phyloP scores from a whole-genome alignment of 2,888 invertebrate species.

The Drosophila tanythrix region DNA sequence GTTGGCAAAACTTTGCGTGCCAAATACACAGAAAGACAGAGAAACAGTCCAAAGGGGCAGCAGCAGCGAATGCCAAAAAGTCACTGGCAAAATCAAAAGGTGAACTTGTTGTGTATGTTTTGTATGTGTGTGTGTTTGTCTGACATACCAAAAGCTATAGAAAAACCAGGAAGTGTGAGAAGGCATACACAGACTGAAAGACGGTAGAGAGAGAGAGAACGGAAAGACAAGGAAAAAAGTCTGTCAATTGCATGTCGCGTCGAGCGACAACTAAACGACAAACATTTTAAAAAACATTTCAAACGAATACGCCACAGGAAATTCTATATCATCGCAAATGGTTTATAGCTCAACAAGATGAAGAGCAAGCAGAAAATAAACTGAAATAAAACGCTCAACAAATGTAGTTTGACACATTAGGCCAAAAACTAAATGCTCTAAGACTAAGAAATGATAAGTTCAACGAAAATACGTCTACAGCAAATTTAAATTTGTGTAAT shows the following conservation, averaged over 20 bases:
- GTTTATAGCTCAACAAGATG: slow-evolving; percentile 58
- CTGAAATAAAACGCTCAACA: slow-evolving; percentile 23
- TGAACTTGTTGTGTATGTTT: slow-evolving; percentile 29
- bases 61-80: slow-evolving; percentile 67
- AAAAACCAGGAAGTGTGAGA: slow-evolving; percentile 17
- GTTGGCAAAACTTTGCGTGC: slow-evolving; percentile 71
- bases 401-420: slow-evolving; percentile 14
- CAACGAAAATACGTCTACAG: not conserved
- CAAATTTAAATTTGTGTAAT: not conserved
- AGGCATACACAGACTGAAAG: slow-evolving; percentile 3
- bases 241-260: slow-evolving; percentile 60
- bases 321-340: slow-evolving; percentile 71
- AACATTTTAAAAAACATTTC: slow-evolving; percentile 66
- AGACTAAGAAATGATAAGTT: not conserved
- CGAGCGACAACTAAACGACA: slow-evolving; percentile 59
- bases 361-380: slow-evolving; percentile 16
- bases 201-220: not conserved
- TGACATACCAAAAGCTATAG: slow-evolving; percentile 27
- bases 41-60: not conserved
- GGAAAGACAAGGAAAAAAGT: slow-evolving; percentile 12
- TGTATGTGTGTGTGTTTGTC: slow-evolving; percentile 12
- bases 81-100: slow-evolving; percentile 62
- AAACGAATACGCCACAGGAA: slow-evolving; percentile 63
- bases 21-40: slow-evolving; percentile 50
- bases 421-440: slow-evolving; percentile 24